Base-by-base conservation (phyloP, 35 echinoderm and acorn worm species). In the Apostichopus californicus region DNA sequence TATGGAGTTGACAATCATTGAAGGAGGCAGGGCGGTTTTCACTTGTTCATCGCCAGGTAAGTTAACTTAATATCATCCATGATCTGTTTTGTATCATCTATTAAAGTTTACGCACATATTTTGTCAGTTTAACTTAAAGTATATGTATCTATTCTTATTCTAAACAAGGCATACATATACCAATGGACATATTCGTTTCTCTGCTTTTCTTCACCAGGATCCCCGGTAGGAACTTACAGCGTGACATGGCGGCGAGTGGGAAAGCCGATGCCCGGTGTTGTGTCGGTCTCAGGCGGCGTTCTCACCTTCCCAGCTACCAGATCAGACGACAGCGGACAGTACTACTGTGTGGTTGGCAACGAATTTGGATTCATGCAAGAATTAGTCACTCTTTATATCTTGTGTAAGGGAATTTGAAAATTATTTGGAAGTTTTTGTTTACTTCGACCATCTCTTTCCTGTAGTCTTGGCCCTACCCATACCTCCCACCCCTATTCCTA, bases 311-410 rank as follows among this genome's bases (percentile, higher is more conserved):
- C 63, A 0, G n/a, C 83, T 25, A 81, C 94, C 1, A 91, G 81
- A 72, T 77, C 61, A 17, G 94, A 98, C 3, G 92, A 98, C 89
- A 59, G 87, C 13, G 94, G 96, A n/a, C 94, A 98, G 78, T 98
- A 98, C 81, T 98, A 95, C 80, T 95, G 94, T 55, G 80, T 95
- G n/a, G 80, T 98, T 52, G 94, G 82, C 17, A 95, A 84, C 15
- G 22, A 91, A 20, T 90, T 86, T 81, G 94, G 96, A 15, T 92
- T 26, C 56, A 60, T 92, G 58, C 94, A 94, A 60, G 57, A 78
- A 46, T 55, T 94, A 8, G 90, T 95, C 5, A 94, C 92, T 1
- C 80, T 98, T 10, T 77, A 87, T 79, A 82, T 97, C 6, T 55
- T 94, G 18, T 91, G 95, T 97, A 85, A 92, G 91, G 26, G 26